Evolutionary conservation across 2,888 invertebrate genomes (phyloP).

Genomic region (Pogonocherus hispidulus): DNA sequence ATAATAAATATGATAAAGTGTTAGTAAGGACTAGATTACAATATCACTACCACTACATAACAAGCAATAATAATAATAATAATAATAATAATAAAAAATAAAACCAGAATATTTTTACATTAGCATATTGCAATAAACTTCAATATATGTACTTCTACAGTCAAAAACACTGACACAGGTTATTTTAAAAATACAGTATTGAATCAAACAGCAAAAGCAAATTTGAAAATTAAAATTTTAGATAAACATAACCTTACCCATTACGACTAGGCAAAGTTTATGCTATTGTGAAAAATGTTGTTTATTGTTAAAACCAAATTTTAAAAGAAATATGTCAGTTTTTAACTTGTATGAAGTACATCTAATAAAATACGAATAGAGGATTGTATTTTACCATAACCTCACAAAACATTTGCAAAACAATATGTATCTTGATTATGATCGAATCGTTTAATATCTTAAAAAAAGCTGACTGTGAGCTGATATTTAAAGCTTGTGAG

Average conservation of each 20-base stretch:
- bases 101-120: conserved; percentile 18
- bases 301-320: background rate
- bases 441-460: too few species aligned
- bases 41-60: conserved; percentile 56
- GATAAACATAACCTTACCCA: too few species aligned
- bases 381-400: background rate
- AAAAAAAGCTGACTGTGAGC: too few species aligned
- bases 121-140: conserved; percentile 10
- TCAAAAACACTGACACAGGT: conserved; percentile 5
- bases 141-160: conserved; percentile 7
- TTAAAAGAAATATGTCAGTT: background rate
- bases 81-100: conserved; percentile 33
- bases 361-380: background rate
- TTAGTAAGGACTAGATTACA: conserved; percentile 58
- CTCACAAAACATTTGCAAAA: background rate
- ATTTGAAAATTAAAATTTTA: too few species aligned
- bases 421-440: too few species aligned
- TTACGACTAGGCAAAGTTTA: too few species aligned
- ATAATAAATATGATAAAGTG: conserved; percentile 55
- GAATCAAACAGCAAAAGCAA: too few species aligned
- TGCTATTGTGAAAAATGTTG: too few species aligned
- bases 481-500: too few species aligned
- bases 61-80: conserved; percentile 50
- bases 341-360: background rate
- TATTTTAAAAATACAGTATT: too few species aligned